phyloP scores from a whole-genome alignment of 2,797 vertebrate species.

The Pipistrellus pipistrellus region DNA sequence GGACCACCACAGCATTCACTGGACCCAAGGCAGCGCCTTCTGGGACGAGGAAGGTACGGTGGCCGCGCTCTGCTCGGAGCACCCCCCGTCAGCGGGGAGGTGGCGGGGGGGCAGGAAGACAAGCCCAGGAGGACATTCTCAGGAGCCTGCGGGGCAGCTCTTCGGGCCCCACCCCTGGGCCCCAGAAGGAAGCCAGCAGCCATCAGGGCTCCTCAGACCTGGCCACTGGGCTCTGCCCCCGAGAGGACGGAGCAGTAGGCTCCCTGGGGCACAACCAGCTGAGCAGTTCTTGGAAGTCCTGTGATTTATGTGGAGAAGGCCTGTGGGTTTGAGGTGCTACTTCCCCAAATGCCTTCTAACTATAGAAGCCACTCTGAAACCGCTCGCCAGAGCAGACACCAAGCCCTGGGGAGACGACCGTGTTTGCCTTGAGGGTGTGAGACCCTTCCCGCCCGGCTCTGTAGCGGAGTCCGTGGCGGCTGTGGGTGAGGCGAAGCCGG shows the following conservation, averaged over 20 bases:
- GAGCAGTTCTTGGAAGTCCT: background rate
- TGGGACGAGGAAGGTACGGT: constrained; percentile 71
- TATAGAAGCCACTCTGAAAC: background rate
- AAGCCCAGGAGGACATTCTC: background rate
- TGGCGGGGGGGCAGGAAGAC: background rate
- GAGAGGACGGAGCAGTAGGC: background rate
- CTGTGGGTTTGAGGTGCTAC: background rate
- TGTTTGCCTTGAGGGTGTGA: background rate
- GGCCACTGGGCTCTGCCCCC: background rate
- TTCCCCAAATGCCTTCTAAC: background rate
- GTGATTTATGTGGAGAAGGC: background rate
- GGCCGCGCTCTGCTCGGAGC: background rate
- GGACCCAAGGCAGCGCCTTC: background rate
- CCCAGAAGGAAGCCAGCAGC: background rate
- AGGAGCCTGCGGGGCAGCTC: background rate
- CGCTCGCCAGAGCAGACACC: background rate
- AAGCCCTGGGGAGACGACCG: background rate
- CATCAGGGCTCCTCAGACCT: background rate
- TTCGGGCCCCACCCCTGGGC: background rate
- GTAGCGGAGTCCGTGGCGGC: rapidly evolving
- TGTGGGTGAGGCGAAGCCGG: rapidly evolving
- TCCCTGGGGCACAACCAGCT: background rate
- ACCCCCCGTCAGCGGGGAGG: background rate
- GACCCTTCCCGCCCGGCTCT: background rate
- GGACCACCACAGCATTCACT: background rate